A percentile compares a stretch with the other conserved stretches of the same genome.
Evolutionary conservation across 1,140 invertebrate species (phyloP).

Genomic region (Brachionus koreanus): DNA sequence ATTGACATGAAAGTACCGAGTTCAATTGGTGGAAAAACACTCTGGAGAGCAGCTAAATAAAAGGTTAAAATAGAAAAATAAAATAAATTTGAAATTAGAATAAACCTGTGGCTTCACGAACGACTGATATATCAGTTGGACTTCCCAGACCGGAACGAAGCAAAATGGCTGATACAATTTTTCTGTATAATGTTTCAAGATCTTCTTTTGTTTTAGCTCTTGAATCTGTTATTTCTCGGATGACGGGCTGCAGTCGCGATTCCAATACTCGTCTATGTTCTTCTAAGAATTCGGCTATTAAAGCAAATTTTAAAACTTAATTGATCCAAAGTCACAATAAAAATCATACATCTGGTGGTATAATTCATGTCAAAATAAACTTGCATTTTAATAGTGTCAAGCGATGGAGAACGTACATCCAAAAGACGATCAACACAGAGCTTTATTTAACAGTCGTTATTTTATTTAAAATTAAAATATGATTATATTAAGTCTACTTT

Average conservation of each 20-base stretch:
- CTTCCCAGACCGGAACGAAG: conserved; percentile 57
- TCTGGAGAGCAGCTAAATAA: conserved; percentile 65
- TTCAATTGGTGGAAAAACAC: conserved; percentile 69
- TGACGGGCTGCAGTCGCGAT: conserved; percentile 56
- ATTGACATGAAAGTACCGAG: conserved; percentile 65
- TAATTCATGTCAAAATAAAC: conserved; percentile 69
- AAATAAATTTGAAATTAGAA: background rate
- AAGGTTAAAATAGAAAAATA: background rate
- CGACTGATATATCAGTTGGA: conserved; percentile 59
- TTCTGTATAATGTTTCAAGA: conserved; percentile 58
- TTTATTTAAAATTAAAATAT: background rate
- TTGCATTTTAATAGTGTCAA: conserved; percentile 65
- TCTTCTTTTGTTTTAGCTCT: conserved; percentile 58
- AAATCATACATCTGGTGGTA: conserved; percentile 60
- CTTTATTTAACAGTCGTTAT: conserved; percentile 47
- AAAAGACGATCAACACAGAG: conserved; percentile 58
- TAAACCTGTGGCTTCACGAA: conserved; percentile 62
- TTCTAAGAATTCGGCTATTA: conserved; percentile 57
- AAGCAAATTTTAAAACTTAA: conserved; percentile 42
- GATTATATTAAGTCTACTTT: conserved; percentile 48
- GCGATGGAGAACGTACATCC: conserved; percentile 54
- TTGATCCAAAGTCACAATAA: conserved; percentile 39
- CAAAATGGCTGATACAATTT: conserved; percentile 59
- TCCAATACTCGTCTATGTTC: conserved; percentile 59
- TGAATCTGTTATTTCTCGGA: conserved; percentile 58